These are phyloP conservation scores for Orchesellides sinensis DNA, from an alignment of 2,888 invertebrate genomes.

Conservation along the genomic window DNA sequence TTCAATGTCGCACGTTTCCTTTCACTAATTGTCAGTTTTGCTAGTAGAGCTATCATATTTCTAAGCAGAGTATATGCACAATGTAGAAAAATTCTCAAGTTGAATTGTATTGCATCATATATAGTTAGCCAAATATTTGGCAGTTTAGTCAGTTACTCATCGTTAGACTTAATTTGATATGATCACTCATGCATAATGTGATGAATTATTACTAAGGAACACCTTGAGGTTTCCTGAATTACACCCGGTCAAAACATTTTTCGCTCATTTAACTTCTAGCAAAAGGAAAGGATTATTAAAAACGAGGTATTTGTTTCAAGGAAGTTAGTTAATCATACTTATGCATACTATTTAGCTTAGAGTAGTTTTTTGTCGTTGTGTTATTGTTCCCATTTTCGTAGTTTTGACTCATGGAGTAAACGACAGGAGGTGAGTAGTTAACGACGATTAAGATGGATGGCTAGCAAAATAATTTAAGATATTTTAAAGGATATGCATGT, in stretches of 20 bases:
- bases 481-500: background rate
- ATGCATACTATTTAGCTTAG: background rate
- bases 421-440: background rate
- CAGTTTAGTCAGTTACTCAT: conserved; percentile 5
- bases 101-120: background rate
- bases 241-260: conserved; percentile 31
- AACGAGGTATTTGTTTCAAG: conserved; percentile 62
- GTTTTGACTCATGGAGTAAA: background rate
- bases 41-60: too few relatives aligned
- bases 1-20: conserved; percentile 57
- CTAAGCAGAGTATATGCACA: too few relatives aligned
- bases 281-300: conserved; percentile 43
- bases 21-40: conserved; percentile 58
- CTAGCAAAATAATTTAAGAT: background rate
- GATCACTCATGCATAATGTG: background rate
- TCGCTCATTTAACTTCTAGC: conserved; percentile 4
- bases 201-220: conserved; percentile 23
- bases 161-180: background rate
- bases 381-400: conserved; percentile 47
- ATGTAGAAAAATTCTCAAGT: too few relatives aligned
- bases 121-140: background rate
- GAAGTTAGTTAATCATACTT: conserved; percentile 38
- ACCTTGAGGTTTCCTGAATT: conserved; percentile 54
- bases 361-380: conserved; percentile 10
- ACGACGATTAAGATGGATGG: background rate